A percentile compares a stretch with the other conserved stretches of the same genome.
These are phyloP conservation scores for Amphipyra berbera DNA, from an alignment of 2,888 invertebrate genomes.

Conservation along the genomic window DNA sequence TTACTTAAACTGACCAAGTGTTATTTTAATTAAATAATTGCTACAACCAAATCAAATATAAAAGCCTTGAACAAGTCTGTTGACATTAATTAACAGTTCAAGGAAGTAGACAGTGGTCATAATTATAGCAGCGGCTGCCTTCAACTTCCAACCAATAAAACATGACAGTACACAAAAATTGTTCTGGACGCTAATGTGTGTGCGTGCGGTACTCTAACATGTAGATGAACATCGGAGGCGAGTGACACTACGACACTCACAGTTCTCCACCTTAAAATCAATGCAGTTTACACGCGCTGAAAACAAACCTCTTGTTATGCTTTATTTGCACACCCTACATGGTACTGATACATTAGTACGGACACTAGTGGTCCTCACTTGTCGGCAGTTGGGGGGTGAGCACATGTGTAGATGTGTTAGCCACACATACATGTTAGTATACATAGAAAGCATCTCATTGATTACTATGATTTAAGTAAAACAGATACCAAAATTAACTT, in stretches of 20 bases:
- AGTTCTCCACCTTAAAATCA: slow-evolving; percentile 91
- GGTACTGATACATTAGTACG: slow-evolving; percentile 38
- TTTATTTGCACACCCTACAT: slow-evolving; percentile 78
- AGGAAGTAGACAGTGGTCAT: background rate
- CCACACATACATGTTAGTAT: slow-evolving; percentile 58
- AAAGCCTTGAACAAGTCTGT: slow-evolving; percentile 2
- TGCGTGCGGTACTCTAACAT: slow-evolving; percentile 86
- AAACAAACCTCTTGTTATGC: slow-evolving; percentile 88
- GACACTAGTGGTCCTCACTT: slow-evolving; percentile 24
- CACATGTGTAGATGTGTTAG: slow-evolving; percentile 56
- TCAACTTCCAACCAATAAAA: slow-evolving; percentile 30
- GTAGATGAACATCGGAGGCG: slow-evolving; percentile 83
- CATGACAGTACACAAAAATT: slow-evolving; percentile 64
- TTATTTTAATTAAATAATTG: slow-evolving; percentile 2
- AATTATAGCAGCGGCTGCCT: slow-evolving; percentile 4
- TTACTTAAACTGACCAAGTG: slow-evolving; percentile 11
- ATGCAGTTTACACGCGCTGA: slow-evolving; percentile 91
- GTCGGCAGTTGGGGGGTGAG: slow-evolving; percentile 34
- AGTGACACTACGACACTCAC: slow-evolving; percentile 89
- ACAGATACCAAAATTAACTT: slow-evolving; percentile 37
- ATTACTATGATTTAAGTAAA: slow-evolving; percentile 42
- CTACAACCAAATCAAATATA: slow-evolving; percentile 9
- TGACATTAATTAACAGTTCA: slow-evolving; percentile 1
- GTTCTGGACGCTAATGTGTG: slow-evolving; percentile 72
- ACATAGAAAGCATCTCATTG: slow-evolving; percentile 61